These are phyloP conservation scores for Spisula subtruncata DNA, from an alignment of 2,888 invertebrate species.

Conservation along the genomic window DNA sequence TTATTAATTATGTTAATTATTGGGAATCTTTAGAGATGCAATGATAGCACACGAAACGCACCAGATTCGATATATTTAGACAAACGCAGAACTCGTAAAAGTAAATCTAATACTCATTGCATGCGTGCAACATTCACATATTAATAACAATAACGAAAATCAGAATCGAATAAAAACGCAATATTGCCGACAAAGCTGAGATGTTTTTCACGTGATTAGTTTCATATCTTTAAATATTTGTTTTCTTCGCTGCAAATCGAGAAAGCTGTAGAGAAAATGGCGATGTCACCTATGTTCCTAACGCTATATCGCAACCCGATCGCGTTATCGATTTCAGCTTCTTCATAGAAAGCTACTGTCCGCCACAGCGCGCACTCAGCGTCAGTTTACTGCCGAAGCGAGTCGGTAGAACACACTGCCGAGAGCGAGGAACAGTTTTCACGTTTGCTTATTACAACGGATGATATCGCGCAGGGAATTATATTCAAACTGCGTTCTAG, in stretches of 20 bases:
- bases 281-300: conserved; percentile 8
- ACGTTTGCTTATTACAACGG: background rate
- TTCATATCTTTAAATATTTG: conserved; percentile 17
- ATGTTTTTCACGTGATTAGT: background rate
- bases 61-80: no score
- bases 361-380: background rate
- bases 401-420: background rate
- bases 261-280: conserved; percentile 20
- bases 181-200: background rate
- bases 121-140: background rate
- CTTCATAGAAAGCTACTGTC: background rate
- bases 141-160: background rate
- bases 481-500: background rate
- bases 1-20: no score
- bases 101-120: background rate
- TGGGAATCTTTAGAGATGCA: no score
- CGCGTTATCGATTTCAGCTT: conserved; percentile 13
- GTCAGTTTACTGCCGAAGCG: conserved; percentile 9
- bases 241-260: conserved; percentile 20
- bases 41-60: no score
- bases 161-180: background rate
- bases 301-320: conserved; percentile 10
- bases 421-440: background rate
- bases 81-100: no score
- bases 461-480: background rate